phyloP scores from a whole-genome alignment of 2,888 invertebrate species.

The Hyalella azteca region DNA sequence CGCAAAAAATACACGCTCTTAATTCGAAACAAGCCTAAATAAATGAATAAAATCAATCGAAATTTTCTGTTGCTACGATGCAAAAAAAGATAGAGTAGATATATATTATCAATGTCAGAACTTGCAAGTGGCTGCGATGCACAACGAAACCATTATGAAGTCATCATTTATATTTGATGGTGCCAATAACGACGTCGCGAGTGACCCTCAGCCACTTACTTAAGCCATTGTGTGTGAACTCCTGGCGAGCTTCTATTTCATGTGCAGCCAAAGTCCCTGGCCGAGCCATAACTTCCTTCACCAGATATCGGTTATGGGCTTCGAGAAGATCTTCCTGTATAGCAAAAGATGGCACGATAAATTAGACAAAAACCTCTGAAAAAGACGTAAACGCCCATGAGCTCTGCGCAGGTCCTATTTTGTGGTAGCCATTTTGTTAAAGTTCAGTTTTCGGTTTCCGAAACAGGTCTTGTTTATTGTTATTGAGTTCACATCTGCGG shows the following conservation, averaged over 20 bases:
- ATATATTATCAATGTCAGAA: too few relatives aligned
- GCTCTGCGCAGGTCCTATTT: not conserved
- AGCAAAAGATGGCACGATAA: conserved; percentile 25
- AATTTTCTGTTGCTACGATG: too few relatives aligned
- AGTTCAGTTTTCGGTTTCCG: conserved; percentile 22
- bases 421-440: not conserved
- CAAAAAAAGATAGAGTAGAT: too few relatives aligned
- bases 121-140: too few relatives aligned
- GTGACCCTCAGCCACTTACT: not conserved
- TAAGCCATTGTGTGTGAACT: conserved; percentile 1
- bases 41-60: too few relatives aligned
- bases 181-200: not conserved
- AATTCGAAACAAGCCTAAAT: too few relatives aligned
- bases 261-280: conserved; percentile 6
- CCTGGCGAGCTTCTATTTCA: conserved; percentile 26
- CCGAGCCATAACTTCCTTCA: conserved; percentile 8
- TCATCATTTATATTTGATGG: not conserved
- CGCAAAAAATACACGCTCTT: too few relatives aligned
- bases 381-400: conserved; percentile 25
- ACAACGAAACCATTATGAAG: too few relatives aligned
- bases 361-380: conserved; percentile 26
- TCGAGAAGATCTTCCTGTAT: conserved; percentile 19
- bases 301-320: conserved; percentile 33
- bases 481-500: not conserved
- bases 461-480: not conserved